phyloP scores from a whole-genome alignment of 2,797 vertebrate genomes.

The Astyanax mexicanus region DNA sequence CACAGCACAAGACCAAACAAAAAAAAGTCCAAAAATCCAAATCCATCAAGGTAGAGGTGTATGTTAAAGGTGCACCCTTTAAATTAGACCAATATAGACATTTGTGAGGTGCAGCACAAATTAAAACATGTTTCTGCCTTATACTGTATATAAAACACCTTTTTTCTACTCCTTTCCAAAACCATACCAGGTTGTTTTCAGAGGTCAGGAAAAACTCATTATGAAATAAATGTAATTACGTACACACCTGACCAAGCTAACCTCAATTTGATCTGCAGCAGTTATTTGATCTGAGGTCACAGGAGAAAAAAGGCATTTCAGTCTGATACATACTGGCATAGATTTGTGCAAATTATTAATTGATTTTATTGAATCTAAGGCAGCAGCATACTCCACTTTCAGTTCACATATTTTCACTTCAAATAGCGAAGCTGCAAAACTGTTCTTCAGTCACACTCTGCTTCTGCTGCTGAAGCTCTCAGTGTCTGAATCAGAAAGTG shows the following conservation, averaged over 20 bases:
- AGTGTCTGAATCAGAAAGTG: conserved; percentile 36
- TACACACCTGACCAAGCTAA: not conserved
- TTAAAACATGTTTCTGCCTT: not conserved
- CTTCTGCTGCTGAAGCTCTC: not conserved
- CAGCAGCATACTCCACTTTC: not conserved
- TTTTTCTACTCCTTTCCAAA: not conserved
- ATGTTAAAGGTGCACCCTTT: too few relatives aligned
- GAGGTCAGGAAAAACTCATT: not conserved
- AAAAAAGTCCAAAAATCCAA: too few relatives aligned
- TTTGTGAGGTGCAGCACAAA: too few relatives aligned
- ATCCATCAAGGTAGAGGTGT: too few relatives aligned
- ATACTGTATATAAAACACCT: not conserved
- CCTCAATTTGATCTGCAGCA: not conserved
- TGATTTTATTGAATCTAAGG: not conserved
- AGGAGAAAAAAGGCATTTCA: not conserved
- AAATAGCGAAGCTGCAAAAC: not conserved
- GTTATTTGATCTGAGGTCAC: not conserved
- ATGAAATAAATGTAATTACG: not conserved
- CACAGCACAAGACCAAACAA: too few relatives aligned
- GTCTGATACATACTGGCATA: too few relatives aligned
- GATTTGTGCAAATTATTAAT: not conserved
- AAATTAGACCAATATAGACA: too few relatives aligned
- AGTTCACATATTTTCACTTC: not conserved
- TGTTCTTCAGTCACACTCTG: not conserved
- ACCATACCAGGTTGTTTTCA: not conserved